Evolutionary conservation across 2,113 vertebrate genomes (phyloP).

Genomic region (Pandion haliaetus): DNA sequence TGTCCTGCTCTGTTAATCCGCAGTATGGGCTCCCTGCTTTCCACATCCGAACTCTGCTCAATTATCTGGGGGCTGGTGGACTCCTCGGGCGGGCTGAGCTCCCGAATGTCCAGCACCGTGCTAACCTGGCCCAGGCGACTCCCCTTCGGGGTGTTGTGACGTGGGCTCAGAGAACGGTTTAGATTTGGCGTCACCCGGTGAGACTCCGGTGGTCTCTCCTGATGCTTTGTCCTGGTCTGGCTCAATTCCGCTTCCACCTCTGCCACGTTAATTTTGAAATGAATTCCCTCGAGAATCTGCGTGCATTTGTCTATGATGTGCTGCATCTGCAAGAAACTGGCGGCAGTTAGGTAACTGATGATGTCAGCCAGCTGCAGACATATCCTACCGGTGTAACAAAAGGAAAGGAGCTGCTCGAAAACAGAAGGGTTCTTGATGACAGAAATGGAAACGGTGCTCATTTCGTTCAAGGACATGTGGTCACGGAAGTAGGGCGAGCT

Average conservation of each 20-base stretch:
- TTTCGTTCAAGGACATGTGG: constrained; percentile 98
- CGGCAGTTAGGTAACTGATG: constrained; percentile 97
- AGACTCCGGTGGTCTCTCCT: constrained; percentile 76
- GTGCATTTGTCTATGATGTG: constrained; percentile 99
- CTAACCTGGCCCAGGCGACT: constrained; percentile 78
- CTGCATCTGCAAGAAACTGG: constrained; percentile 99
- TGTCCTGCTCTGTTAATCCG: constrained; percentile 94
- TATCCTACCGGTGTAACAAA: constrained; percentile 96
- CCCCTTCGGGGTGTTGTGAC: constrained; percentile 76
- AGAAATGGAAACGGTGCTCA: constrained; percentile 95
- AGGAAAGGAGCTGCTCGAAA: constrained; percentile 95
- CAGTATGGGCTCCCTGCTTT: constrained; percentile 88
- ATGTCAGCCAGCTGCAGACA: constrained; percentile 95
- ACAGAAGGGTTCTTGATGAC: constrained; percentile 96
- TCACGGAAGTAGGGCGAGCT: constrained; percentile 99
- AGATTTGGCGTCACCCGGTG: constrained; percentile 73
- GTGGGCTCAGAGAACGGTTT: constrained; percentile 77
- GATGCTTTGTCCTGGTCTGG: constrained; percentile 74
- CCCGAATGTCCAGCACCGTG: constrained; percentile 80
- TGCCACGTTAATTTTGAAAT: constrained; percentile 92
- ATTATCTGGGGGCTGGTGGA: constrained; percentile 88
- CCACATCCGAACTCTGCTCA: constrained; percentile 81
- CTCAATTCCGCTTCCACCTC: constrained; percentile 86
- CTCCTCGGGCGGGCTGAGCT: constrained; percentile 86
- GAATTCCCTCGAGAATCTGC: constrained; percentile 95